Evolutionary conservation across 2,113 vertebrate species (phyloP), one percentile per base, ranked within the genome.

Genomic region (Scatophagus argus): DNA sequence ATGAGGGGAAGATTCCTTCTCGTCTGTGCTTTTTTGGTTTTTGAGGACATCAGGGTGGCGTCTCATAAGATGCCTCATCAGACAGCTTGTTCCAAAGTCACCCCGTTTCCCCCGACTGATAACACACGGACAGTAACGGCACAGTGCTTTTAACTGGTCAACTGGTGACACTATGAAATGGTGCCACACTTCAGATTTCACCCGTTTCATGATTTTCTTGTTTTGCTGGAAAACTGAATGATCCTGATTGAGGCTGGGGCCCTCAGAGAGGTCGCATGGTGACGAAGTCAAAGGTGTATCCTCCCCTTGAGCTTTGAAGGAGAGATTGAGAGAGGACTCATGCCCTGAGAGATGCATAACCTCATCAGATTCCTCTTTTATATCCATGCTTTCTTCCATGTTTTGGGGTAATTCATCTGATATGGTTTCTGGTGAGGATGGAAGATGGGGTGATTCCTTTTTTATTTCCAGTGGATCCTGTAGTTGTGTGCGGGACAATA

Each of bases 151-250:
- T 55, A 98, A 91, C 78, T 96, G 97, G 88, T 99, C 97, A 7
- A 88, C 94, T 55, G 97, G 97, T 0, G 94, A 96, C 91, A 98
- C 92, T 83, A 94, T 69, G 93, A 98, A 99, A 90, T 99, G 97
- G 69, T 98, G 96, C 97, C 97, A 99, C 13, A 98, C 97, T 86
- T 98, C 97, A 0, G 97, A 97, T 89, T 97, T 98, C 25, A 99
- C 96, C 56, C 97, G 94, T 87, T 95, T 96, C 96, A 98, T 97
- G 36, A 96, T 96, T 88, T 95, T 96, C 79, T 97, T 98, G 73
- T 97, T 99, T 92, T 98, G 97, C 82, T 97, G 97, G 92, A 98
- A 97, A 77, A 97, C 88, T 1, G 94, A 93, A 11, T 94, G 92
- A 66, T 95, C 93, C 70, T 89, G 89, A 68, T 63, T 93, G 91